These are phyloP conservation scores for Xerus inauris DNA, from an alignment of 2,113 vertebrate species.

Conservation along the genomic window DNA sequence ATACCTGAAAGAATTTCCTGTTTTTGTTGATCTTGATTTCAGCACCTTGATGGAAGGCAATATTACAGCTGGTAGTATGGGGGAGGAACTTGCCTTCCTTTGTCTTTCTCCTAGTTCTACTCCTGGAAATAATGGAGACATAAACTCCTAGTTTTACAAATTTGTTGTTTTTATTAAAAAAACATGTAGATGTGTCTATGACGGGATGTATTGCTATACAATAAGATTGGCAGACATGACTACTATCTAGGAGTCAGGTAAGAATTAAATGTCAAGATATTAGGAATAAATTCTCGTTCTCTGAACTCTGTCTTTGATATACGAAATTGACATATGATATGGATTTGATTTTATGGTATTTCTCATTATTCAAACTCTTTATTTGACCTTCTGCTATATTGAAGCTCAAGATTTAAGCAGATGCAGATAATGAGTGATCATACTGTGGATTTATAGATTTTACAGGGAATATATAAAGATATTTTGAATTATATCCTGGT, in stretches of 20 bases:
- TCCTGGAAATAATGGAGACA: not conserved
- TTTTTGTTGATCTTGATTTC: not conserved
- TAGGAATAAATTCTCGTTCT: not conserved
- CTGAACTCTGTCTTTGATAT: not conserved
- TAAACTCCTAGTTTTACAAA: not conserved
- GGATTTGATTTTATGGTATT: not conserved
- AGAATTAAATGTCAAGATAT: not conserved
- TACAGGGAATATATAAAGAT: not conserved
- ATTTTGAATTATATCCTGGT: not conserved
- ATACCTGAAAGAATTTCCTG: not conserved
- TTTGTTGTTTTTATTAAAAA: not conserved
- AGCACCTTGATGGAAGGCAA: not conserved
- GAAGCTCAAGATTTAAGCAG: not conserved
- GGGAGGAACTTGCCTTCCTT: not conserved
- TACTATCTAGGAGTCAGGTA: not conserved
- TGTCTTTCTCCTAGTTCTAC: not conserved
- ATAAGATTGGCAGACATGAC: accelerated
- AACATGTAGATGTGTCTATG: not conserved
- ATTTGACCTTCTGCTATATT: not conserved
- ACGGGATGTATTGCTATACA: not conserved
- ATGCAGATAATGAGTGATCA: not conserved
- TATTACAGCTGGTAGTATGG: not conserved
- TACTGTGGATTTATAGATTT: not conserved
- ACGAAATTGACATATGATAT: not conserved
- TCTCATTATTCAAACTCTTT: not conserved